Evolutionary conservation across 2,113 vertebrate species (phyloP).

Genomic region (Pseudorhombus dupliciocellatus): DNA sequence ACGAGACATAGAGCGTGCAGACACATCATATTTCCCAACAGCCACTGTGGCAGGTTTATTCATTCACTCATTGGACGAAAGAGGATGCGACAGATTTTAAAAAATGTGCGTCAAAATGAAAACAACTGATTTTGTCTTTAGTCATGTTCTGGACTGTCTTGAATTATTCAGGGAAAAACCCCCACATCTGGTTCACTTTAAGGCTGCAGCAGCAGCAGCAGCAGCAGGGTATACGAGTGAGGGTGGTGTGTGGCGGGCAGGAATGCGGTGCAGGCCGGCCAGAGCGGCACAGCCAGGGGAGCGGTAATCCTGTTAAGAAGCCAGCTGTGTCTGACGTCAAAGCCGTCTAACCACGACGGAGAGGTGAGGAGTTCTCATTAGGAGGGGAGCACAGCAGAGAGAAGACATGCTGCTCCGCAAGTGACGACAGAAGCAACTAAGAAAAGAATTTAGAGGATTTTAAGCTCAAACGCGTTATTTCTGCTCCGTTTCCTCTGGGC

Average conservation of each 20-base stretch:
- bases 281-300: conserved; percentile 59
- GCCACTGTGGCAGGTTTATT: too few species aligned
- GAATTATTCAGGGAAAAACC: neutral
- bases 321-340: conserved; percentile 81
- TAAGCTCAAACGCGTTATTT: conserved; percentile 27
- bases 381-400: conserved; percentile 43
- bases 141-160: neutral
- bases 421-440: conserved; percentile 23
- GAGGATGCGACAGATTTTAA: neutral
- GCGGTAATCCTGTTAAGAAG: conserved; percentile 76
- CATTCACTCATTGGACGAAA: too few species aligned
- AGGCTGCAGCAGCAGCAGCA: conserved; percentile 12
- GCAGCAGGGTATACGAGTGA: conserved; percentile 35
- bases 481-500: conserved; percentile 19
- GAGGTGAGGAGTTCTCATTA: conserved; percentile 71
- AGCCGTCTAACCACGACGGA: conserved; percentile 67
- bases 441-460: conserved; percentile 35
- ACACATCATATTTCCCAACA: neutral
- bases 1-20: too few species aligned
- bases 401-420: conserved; percentile 23
- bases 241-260: conserved; percentile 49
- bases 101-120: too few species aligned
- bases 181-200: conserved; percentile 33
- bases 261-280: conserved; percentile 63
- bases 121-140: neutral